Evolutionary conservation across 2,888 invertebrate genomes (phyloP).

Genomic region (Clistopyga incitator): DNA sequence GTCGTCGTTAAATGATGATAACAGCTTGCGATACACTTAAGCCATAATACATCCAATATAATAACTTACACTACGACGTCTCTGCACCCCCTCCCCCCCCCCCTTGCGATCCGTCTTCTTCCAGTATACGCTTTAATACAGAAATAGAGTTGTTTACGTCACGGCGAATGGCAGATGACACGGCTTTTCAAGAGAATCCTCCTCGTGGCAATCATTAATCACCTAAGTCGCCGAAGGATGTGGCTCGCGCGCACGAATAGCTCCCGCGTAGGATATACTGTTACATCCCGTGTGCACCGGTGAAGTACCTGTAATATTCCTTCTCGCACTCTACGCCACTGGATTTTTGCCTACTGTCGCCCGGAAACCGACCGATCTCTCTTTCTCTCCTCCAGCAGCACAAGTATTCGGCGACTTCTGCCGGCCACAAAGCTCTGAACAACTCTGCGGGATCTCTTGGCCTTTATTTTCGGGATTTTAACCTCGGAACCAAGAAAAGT

Average conservation of each 20-base stretch:
- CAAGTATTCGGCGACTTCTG: conserved; percentile 3
- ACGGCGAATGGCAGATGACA: conserved; percentile 72
- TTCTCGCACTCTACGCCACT: conserved; percentile 37
- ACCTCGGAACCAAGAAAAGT: not conserved
- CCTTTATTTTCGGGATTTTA: conserved; percentile 9
- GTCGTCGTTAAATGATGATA: conserved; percentile 67
- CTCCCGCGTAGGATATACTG: conserved; percentile 36
- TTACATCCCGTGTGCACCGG: conserved; percentile 25
- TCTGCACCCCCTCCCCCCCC: conserved; percentile 14
- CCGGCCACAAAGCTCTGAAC: not conserved
- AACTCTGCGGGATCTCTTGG: conserved; percentile 34
- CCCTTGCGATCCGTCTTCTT: conserved; percentile 46
- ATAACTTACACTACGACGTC: conserved; percentile 33
- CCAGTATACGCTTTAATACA: conserved; percentile 59
- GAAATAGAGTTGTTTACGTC: conserved; percentile 74
- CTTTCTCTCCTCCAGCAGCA: not conserved
- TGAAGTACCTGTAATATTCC: conserved; percentile 44
- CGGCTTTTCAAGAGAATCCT: conserved; percentile 71
- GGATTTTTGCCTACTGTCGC: conserved; percentile 42
- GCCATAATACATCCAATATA: conserved; percentile 46
- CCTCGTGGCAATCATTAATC: conserved; percentile 71
- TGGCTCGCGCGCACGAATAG: conserved; percentile 58
- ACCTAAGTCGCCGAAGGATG: conserved; percentile 66
- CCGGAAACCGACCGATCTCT: conserved; percentile 15
- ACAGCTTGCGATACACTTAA: conserved; percentile 58